These are phyloP conservation scores for Butorides virescens DNA, from an alignment of 2,113 vertebrate species.

Conservation along the genomic window DNA sequence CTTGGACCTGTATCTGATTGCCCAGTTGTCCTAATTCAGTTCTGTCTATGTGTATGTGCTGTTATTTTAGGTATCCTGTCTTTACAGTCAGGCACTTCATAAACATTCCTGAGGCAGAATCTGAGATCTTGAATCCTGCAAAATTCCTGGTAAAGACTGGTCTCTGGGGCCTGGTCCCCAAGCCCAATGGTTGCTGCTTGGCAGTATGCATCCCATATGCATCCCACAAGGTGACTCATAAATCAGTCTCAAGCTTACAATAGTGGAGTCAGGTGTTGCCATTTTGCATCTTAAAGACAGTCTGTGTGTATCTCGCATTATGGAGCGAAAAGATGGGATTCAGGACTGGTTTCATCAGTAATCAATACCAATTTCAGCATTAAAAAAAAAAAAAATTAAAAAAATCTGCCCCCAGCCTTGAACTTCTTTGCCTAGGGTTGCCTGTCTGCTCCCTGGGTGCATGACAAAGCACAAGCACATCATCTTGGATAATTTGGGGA, in stretches of 20 bases:
- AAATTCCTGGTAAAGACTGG: conserved; percentile 24
- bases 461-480: background rate
- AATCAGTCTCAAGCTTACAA: background rate
- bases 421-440: background rate
- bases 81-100: conserved; percentile 12
- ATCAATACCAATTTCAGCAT: background rate
- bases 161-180: background rate
- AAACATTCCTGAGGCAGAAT: conserved; percentile 29
- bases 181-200: conserved; percentile 1
- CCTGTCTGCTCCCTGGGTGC: background rate
- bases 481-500: background rate
- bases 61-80: background rate
- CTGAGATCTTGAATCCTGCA: background rate
- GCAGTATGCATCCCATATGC: background rate
- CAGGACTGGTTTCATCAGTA: background rate
- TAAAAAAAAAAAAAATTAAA: background rate
- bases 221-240: background rate
- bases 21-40: background rate
- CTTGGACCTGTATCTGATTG: background rate
- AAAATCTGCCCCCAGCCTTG: background rate
- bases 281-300: background rate
- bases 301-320: background rate
- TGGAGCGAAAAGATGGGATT: background rate
- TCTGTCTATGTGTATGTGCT: background rate
- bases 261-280: background rate